Evolutionary conservation across 2,113 vertebrate species (phyloP).

Genomic region (Loxodonta africana): DNA sequence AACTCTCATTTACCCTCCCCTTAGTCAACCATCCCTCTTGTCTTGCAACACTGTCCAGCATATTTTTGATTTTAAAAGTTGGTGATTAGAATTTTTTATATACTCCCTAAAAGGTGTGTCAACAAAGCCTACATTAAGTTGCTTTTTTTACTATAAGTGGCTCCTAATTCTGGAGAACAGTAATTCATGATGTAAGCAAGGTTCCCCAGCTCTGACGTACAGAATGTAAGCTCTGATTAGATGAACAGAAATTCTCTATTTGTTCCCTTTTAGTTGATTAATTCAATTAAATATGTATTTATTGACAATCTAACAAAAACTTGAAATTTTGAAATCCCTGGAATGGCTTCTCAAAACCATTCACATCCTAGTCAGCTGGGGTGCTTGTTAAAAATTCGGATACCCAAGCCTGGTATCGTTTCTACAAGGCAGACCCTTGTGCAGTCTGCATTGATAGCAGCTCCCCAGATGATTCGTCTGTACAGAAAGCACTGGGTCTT

Average conservation of each 20-base stretch:
- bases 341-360: slow-evolving; percentile 54
- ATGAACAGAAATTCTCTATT: slow-evolving; percentile 16
- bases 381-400: slow-evolving; percentile 40
- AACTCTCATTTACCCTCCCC: neutral
- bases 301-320: neutral
- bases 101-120: slow-evolving; percentile 5
- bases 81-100: slow-evolving; percentile 25
- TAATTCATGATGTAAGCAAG: neutral
- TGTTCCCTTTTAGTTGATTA: neutral
- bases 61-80: slow-evolving; percentile 64
- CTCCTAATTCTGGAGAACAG: slow-evolving; percentile 20
- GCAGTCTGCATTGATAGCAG: neutral
- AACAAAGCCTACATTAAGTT: slow-evolving; percentile 12
- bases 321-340: slow-evolving; percentile 28
- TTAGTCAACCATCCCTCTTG: neutral
- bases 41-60: neutral
- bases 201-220: neutral
- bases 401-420: neutral
- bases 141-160: neutral
- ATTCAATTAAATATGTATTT: slow-evolving; percentile 27
- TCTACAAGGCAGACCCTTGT: neutral
- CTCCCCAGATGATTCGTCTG: slow-evolving; percentile 15
- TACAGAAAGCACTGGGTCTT: neutral
- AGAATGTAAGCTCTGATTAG: neutral
- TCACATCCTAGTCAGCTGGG: slow-evolving; percentile 37